Base-by-base conservation (phyloP, 1,140 invertebrate species). In the Brachionus asplanchnoidis region DNA sequence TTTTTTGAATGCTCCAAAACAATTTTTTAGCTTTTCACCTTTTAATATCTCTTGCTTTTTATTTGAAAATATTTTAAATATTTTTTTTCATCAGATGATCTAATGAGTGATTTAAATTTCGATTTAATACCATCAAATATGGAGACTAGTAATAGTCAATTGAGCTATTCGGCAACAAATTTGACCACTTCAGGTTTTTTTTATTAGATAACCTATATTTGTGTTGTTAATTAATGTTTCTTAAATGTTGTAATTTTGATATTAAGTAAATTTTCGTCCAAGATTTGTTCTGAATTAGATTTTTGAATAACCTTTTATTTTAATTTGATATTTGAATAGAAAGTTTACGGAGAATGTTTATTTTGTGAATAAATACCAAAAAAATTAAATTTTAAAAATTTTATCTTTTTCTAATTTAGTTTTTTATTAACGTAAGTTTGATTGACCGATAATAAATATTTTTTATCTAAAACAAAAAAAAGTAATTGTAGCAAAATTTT, bases 11-110 rank as follows among this genome's bases (percentile, higher is more conserved):
- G 40, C 32, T 42, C 40, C 36, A 17, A 20, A n/a, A 42, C 7
- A 14, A 44, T 50, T 77, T 77, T 50, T 77, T 77, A 14, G 42
- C 44, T 77, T 77, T 46, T 20, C 23, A 20, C 23, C 11, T 12
- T 11, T 12, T n/a, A n/a, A 17, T 28, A 26, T 44, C 12, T 36
- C 32, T 36, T 46, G n/a, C 23, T 77, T 50, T 28, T 11, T 20
- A 46, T 9, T 11, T 9, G 14, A 46, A 26, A 1, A 77, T 77
- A 17, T 6, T 44, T n/a, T n/a, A n/a, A 20, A 28, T 70, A 32
- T 32, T 73, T 36, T 75, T 40, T 32, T 68, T 68, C 9, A 68
- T 32, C 66, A 75, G 73, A 17, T 77, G 73, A 77, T 77, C 50
- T 77, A 8, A 46, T 77, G 20, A 50, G 20, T 77, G 73, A 46